These are phyloP conservation scores for Uromys caudimaculatus DNA, from an alignment of 2,797 vertebrate species.

Conservation along the genomic window DNA sequence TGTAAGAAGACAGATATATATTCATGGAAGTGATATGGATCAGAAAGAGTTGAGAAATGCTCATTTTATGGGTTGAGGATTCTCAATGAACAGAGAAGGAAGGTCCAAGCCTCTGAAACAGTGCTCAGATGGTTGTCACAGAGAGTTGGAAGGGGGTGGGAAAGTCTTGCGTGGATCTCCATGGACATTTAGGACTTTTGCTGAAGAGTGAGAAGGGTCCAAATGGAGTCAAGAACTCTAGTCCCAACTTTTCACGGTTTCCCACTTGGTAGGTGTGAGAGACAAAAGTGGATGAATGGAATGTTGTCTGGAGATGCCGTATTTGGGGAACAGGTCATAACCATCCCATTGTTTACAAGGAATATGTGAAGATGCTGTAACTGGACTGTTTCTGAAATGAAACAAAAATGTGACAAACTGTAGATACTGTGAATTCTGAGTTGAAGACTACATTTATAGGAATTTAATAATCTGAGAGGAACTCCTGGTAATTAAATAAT, in stretches of 20 bases:
- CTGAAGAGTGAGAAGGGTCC: background rate
- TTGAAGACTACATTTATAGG: background rate
- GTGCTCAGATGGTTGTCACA: background rate
- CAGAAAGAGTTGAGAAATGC: background rate
- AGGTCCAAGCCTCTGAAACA: background rate
- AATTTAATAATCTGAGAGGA: background rate
- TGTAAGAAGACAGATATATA: background rate
- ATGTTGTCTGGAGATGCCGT: background rate
- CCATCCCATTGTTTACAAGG: background rate
- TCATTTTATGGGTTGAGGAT: background rate
- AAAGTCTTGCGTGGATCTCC: background rate
- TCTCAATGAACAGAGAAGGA: background rate
- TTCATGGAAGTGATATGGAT: background rate
- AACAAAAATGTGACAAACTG: background rate
- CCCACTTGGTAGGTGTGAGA: background rate
- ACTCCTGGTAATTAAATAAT: background rate
- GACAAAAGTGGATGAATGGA: background rate
- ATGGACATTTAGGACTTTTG: background rate
- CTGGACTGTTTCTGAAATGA: background rate
- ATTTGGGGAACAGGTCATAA: background rate
- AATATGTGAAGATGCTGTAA: background rate
- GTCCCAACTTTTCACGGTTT: background rate
- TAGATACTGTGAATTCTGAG: background rate
- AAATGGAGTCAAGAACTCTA: background rate
- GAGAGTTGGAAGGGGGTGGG: background rate